phyloP scores from a whole-genome alignment of 2,113 vertebrate species.

The Zosterops borbonicus region DNA sequence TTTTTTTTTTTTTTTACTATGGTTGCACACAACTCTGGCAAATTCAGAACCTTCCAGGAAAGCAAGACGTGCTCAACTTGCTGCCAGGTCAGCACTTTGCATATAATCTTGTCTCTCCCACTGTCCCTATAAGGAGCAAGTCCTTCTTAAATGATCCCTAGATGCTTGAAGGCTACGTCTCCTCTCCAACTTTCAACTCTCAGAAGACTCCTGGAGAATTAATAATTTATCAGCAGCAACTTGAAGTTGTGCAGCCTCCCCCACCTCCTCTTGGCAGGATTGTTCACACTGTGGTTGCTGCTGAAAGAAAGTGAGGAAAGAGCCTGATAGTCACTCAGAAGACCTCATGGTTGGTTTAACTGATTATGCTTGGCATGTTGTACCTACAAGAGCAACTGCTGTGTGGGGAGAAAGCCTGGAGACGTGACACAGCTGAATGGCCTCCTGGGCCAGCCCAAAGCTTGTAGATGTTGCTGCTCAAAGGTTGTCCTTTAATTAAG shows the following conservation, averaged over 20 bases:
- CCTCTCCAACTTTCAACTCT: background rate
- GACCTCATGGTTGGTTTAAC: background rate
- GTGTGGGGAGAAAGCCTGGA: background rate
- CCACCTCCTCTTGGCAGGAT: background rate
- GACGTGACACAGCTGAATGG: rapidly evolving
- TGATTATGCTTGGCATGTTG: background rate
- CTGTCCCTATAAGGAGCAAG: background rate
- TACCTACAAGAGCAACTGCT: background rate
- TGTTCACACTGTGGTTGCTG: background rate
- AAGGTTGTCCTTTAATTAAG: background rate
- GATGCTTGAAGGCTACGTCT: background rate
- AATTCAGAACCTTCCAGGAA: background rate
- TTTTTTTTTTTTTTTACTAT: no score
- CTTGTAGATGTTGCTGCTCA: background rate
- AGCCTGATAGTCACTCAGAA: background rate
- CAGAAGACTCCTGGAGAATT: background rate
- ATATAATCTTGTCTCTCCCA: background rate
- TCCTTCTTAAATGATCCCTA: background rate
- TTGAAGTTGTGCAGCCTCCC: rapidly evolving
- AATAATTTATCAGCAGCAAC: background rate
- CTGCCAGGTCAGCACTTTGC: background rate
- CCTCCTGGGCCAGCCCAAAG: background rate
- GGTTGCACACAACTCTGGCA: background rate
- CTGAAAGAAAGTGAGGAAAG: background rate
- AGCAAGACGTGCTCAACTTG: background rate